A percentile compares a stretch with the other conserved stretches of the same genome.
phyloP scores from a whole-genome alignment of 2,888 invertebrate genomes.

The Idaea biselata region DNA sequence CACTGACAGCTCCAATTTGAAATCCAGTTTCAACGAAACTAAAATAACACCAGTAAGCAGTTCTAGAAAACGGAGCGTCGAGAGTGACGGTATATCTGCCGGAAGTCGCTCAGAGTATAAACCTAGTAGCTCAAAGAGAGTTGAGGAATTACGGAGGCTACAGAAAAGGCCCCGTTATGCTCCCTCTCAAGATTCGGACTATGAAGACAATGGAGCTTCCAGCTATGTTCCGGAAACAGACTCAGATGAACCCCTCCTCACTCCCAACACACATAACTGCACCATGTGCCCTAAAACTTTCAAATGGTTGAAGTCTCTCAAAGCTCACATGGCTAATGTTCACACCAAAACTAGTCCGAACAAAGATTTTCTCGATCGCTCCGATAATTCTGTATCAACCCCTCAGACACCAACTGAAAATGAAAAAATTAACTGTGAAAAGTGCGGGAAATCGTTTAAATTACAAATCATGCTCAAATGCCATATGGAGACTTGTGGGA shows the following conservation, averaged over 20 bases:
- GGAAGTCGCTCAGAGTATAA: constrained; percentile 55
- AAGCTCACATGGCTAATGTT: constrained; percentile 41
- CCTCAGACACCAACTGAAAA: constrained; percentile 50
- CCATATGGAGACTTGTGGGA: constrained; percentile 56
- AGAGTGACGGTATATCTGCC: constrained; percentile 58
- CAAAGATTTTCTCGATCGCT: neutral
- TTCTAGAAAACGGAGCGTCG: constrained; percentile 60
- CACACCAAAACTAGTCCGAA: constrained; percentile 36
- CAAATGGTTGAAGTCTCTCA: constrained; percentile 39
- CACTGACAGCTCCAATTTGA: constrained; percentile 60
- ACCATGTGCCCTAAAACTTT: constrained; percentile 55
- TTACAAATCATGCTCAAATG: constrained; percentile 74
- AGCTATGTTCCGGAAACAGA: constrained; percentile 61
- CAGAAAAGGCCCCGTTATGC: constrained; percentile 51
- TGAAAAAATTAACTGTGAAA: constrained; percentile 58
- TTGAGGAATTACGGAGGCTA: constrained; percentile 55
- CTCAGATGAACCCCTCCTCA: constrained; percentile 60
- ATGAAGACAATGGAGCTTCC: constrained; percentile 58
- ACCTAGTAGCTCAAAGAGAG: constrained; percentile 55
- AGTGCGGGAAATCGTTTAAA: constrained; percentile 68
- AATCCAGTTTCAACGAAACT: constrained; percentile 51
- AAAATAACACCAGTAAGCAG: constrained; percentile 47
- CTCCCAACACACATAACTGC: constrained; percentile 45
- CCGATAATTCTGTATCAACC: constrained; percentile 12
- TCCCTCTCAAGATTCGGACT: constrained; percentile 58